phyloP scores from a whole-genome alignment of 2,113 vertebrate species.

The Ptyas mucosa region DNA sequence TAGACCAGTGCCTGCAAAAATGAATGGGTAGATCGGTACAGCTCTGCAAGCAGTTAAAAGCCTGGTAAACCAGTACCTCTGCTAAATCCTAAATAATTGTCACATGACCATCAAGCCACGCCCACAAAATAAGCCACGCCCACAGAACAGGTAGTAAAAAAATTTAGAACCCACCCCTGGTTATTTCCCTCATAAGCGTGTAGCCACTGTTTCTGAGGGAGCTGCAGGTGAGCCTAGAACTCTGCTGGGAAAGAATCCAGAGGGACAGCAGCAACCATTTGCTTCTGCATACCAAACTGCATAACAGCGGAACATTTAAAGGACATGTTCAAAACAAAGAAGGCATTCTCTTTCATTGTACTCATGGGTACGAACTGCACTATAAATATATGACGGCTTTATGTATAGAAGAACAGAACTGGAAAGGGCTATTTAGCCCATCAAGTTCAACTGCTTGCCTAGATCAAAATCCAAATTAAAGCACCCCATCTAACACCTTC shows the following conservation, averaged over 20 bases:
- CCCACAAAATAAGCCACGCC: no score
- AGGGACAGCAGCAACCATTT: not conserved
- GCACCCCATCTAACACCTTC: not conserved
- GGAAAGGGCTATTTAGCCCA: not conserved
- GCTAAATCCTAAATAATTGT: no score
- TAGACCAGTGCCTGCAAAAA: no score
- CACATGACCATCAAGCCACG: no score
- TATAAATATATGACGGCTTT: not conserved
- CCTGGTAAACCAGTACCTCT: no score
- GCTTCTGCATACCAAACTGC: not conserved
- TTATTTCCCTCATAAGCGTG: no score
- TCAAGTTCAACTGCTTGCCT: not conserved
- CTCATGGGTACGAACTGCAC: not conserved
- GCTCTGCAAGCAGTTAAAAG: no score
- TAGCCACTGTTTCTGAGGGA: not conserved
- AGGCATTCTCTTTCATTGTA: not conserved
- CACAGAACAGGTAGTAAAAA: no score
- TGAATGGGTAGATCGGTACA: no score
- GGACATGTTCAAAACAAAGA: not conserved
- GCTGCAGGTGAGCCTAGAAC: not conserved
- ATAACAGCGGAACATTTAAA: not conserved
- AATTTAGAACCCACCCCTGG: no score
- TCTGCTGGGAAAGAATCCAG: not conserved
- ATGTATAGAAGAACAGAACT: not conserved
- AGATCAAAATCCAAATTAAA: not conserved